phyloP scores from a whole-genome alignment of 2,113 vertebrate genomes.

The Ovis canadensis region DNA sequence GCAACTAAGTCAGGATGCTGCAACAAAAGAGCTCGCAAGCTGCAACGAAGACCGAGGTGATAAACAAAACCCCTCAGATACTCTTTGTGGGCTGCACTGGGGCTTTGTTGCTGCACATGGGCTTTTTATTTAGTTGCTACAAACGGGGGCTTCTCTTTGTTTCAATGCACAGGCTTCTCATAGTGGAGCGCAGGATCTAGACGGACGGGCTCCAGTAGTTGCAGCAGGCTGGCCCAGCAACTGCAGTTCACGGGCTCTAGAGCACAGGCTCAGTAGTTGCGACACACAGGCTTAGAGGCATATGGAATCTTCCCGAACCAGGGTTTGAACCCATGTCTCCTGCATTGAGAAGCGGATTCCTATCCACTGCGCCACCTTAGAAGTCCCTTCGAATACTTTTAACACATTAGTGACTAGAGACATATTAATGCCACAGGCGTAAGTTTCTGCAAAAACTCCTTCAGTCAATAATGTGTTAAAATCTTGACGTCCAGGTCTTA shows the following conservation, averaged over 20 bases:
- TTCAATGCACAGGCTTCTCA: neutral
- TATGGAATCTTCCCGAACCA: neutral
- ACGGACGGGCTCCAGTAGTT: accelerated
- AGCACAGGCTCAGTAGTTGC: neutral
- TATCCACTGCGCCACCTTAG: neutral
- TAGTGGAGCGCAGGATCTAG: neutral
- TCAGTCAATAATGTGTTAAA: neutral
- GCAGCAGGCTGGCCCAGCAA: neutral
- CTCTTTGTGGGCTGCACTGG: neutral
- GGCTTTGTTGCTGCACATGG: neutral
- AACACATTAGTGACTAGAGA: neutral
- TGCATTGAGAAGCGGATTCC: neutral
- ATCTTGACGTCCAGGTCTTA: neutral
- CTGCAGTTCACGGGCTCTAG: neutral
- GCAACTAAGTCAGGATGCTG: neutral
- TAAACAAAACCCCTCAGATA: neutral
- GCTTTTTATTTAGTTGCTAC: neutral
- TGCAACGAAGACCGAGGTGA: neutral
- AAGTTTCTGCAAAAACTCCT: neutral
- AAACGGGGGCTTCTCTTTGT: neutral
- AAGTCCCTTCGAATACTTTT: neutral
- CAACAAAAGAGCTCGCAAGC: neutral
- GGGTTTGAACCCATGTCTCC: neutral
- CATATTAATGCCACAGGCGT: neutral
- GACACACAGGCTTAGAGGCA: accelerated